A percentile compares a stretch with the other conserved stretches of the same genome.
phyloP scores from a whole-genome alignment of 2,888 invertebrate genomes.

The Hyalella azteca region DNA sequence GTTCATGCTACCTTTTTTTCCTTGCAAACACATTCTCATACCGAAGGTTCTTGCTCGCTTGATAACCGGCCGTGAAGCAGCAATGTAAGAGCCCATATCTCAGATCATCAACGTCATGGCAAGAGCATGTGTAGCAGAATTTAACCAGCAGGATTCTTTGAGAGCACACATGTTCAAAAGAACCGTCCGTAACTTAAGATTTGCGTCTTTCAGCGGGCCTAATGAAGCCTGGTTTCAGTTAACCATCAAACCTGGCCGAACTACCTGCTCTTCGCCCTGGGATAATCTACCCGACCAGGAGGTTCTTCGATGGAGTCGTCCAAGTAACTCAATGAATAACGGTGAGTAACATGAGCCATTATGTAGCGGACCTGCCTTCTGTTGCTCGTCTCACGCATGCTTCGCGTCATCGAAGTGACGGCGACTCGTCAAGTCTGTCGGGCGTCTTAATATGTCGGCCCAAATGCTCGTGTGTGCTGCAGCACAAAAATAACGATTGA shows the following conservation, averaged over 20 bases:
- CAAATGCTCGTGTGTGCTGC: no score
- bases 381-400: not conserved
- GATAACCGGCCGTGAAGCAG: no score
- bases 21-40: not conserved
- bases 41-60: not conserved
- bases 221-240: slow-evolving; percentile 32
- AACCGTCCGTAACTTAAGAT: slow-evolving; percentile 29
- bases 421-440: not conserved
- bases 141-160: slow-evolving; percentile 36
- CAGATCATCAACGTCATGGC: slow-evolving; percentile 16
- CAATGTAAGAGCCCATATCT: not conserved
- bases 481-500: no score
- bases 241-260: not conserved
- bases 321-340: not conserved
- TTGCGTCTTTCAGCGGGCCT: slow-evolving; percentile 19
- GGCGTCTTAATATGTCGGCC: no score
- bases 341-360: slow-evolving; percentile 6
- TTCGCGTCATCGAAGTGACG: not conserved
- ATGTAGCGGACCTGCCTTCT: not conserved
- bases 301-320: not conserved
- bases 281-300: not conserved
- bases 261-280: not conserved
- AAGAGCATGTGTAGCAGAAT: slow-evolving; percentile 30
- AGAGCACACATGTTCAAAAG: slow-evolving; percentile 31
- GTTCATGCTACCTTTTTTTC: not conserved